Percentiles rank a stretch among this genome's conserved stretches.
phyloP scores from a whole-genome alignment of 2,888 invertebrate species.

The Nemapogon koenigi region DNA sequence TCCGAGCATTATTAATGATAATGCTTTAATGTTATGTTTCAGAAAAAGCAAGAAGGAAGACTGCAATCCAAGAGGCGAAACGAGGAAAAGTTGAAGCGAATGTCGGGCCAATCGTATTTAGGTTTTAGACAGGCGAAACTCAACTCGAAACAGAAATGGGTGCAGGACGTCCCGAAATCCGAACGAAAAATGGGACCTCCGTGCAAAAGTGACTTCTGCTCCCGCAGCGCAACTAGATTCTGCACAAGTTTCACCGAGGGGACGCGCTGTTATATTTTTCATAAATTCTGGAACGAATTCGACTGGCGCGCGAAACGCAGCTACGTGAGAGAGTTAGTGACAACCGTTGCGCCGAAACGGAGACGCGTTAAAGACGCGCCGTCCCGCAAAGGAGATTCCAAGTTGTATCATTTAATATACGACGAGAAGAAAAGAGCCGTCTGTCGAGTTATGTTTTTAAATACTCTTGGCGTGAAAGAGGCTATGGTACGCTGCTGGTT shows the following conservation, averaged over 20 bases:
- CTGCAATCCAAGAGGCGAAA: no score
- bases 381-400: conserved; percentile 36
- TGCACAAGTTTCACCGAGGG: conserved; percentile 25
- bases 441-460: conserved; percentile 34
- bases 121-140: conserved; percentile 27
- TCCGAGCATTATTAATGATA: no score
- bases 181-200: conserved; percentile 30
- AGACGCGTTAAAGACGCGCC: conserved; percentile 26
- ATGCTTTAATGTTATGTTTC: no score
- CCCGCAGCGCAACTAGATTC: conserved; percentile 21
- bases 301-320: conserved; percentile 34
- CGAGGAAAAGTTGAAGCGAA: conserved; percentile 33
- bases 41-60: no score
- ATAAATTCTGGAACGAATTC: conserved; percentile 34
- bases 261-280: conserved; percentile 27
- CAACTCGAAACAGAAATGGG: conserved; percentile 24
- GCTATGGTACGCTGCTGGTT: conserved; percentile 40
- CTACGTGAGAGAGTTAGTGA: conserved; percentile 28
- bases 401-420: conserved; percentile 26
- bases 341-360: conserved; percentile 29
- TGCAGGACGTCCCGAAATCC: conserved; percentile 37
- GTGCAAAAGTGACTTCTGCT: conserved; percentile 28
- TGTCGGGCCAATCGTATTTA: conserved; percentile 38
- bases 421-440: conserved; percentile 25
- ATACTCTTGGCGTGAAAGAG: conserved; percentile 40